Percentiles rank a stretch among this genome's conserved stretches.
Conservation (phyloP, 1,140 invertebrate species). For the Brachionus plicatilis region DNA sequence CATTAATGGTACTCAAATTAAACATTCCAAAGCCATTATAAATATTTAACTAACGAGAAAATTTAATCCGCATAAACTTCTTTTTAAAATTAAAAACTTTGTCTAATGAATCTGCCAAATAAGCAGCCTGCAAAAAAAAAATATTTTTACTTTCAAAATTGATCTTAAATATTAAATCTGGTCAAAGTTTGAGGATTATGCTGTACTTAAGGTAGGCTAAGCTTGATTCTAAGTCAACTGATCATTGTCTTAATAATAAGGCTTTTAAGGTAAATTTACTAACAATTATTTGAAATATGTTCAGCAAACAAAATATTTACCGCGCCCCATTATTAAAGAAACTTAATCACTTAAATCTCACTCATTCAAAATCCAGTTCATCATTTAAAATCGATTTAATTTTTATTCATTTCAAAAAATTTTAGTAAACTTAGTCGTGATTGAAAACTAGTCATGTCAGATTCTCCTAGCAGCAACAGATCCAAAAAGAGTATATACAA, state of each 20-base stretch:
- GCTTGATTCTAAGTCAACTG: not conserved
- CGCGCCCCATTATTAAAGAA: not conserved
- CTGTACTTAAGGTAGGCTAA: not conserved
- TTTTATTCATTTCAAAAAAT: not conserved
- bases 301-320: not conserved
- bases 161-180: not conserved
- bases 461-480: not conserved
- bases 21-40: too few relatives aligned
- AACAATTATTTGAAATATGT: not conserved
- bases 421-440: not conserved
- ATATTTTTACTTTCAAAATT: not conserved
- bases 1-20: too few relatives aligned
- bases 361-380: not conserved
- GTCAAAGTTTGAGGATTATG: not conserved
- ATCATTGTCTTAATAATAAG: not conserved
- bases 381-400: not conserved
- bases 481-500: not conserved
- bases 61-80: not conserved
- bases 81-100: not conserved
- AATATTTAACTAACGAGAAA: not conserved
- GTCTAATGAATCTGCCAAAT: not conserved
- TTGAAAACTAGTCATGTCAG: not conserved
- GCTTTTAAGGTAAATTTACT: not conserved
- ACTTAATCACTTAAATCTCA: constrained; percentile 1
- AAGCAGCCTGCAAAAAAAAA: not conserved